Percentiles rank a stretch among this genome's conserved stretches.
Evolutionary conservation across 2,113 vertebrate genomes (phyloP).

Genomic region (Athene noctua): DNA sequence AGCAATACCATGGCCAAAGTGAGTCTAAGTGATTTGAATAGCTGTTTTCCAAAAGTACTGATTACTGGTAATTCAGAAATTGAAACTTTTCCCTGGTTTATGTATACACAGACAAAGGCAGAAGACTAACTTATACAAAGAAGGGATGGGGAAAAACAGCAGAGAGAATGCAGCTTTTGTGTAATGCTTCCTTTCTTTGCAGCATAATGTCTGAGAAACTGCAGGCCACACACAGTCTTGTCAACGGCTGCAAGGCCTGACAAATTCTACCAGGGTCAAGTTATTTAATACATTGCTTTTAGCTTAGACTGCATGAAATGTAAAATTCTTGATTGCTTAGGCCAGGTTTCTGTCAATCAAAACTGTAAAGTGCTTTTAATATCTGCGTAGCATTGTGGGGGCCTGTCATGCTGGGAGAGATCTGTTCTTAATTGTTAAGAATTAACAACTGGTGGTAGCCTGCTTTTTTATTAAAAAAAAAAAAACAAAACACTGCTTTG

Average conservation of each 20-base stretch:
- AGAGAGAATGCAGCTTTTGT: conserved; percentile 42
- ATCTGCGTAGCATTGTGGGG: not conserved
- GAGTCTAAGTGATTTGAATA: not conserved
- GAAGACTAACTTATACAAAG: not conserved
- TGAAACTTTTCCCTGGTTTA: not conserved
- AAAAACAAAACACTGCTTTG: not conserved
- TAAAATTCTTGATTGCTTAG: not conserved
- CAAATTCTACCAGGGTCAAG: not conserved
- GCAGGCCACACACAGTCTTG: conserved; percentile 8
- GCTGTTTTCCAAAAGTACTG: not conserved
- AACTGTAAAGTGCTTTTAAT: not conserved
- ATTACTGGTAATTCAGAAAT: not conserved
- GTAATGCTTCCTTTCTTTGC: not conserved
- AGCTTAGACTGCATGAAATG: not conserved
- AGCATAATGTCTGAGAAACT: not conserved
- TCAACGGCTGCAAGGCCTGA: not conserved
- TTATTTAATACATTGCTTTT: not conserved
- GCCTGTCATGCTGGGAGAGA: not conserved
- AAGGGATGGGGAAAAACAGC: not conserved
- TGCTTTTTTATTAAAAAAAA: not conserved
- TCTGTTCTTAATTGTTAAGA: not conserved
- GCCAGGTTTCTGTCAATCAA: conserved; percentile 26
- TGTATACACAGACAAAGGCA: not conserved
- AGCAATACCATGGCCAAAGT: not conserved
- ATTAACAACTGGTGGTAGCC: not conserved